A percentile compares a stretch with the other conserved stretches of the same genome.
Conservation (phyloP, 2,888 invertebrate species). For the Anoplius nigerrimus region DNA sequence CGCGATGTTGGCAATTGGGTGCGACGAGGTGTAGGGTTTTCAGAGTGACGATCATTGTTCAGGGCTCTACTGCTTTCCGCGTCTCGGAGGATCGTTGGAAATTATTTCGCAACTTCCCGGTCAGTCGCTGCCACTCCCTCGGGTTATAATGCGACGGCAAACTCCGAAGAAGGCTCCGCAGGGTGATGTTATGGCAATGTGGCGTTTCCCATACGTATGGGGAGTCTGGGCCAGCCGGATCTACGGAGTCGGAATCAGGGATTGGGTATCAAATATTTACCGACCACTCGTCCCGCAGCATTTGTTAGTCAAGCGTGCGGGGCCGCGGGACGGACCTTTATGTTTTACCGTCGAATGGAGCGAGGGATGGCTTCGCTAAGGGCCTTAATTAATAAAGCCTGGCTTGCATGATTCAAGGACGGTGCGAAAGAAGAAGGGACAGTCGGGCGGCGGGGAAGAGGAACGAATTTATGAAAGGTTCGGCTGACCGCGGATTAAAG, state of each 20-base stretch:
- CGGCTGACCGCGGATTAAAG: too few relatives aligned
- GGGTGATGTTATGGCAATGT: too few relatives aligned
- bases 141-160: too few relatives aligned
- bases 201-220: background rate
- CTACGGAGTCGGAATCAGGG: conserved; percentile 54
- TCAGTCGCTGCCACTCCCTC: too few relatives aligned
- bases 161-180: too few relatives aligned
- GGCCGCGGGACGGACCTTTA: conserved; percentile 10
- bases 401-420: background rate
- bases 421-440: background rate
- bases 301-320: conserved; percentile 13
- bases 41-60: too few relatives aligned
- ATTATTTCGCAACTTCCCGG: too few relatives aligned
- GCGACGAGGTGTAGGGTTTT: too few relatives aligned
- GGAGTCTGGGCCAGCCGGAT: conserved; percentile 25
- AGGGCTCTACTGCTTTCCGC: background rate
- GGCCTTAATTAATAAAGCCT: conserved; percentile 32
- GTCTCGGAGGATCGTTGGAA: too few relatives aligned
- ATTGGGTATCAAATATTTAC: conserved; percentile 66
- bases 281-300: conserved; percentile 56
- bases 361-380: background rate
- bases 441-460: too few relatives aligned
- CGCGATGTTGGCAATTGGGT: too few relatives aligned
- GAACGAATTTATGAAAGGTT: too few relatives aligned
- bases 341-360: background rate